phyloP scores from a whole-genome alignment of 2,797 vertebrate species.

The Pipistrellus pipistrellus region DNA sequence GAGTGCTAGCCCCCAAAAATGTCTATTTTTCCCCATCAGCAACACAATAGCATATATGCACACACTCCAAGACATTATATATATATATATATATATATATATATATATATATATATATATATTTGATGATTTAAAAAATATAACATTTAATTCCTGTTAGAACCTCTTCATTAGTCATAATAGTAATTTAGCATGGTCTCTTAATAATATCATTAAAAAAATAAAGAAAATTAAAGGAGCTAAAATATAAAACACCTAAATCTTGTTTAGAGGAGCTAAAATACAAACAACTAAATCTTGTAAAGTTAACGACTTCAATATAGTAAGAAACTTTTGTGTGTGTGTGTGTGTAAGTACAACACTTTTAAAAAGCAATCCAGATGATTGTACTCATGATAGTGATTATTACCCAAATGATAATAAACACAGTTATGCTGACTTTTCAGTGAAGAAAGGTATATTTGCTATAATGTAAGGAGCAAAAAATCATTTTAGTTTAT shows the following conservation, averaged over 20 bases:
- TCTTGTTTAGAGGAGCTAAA: not conserved
- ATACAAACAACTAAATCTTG: conserved; percentile 91
- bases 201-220: conserved; percentile 83
- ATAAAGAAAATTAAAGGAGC: conserved; percentile 91
- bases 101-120: too few relatives aligned
- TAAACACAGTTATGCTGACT: conserved; percentile 90
- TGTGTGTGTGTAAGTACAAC: not conserved
- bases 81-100: too few relatives aligned
- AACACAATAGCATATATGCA: not conserved
- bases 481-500: not conserved
- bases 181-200: conserved; percentile 85
- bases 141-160: not conserved
- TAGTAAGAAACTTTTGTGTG: conserved; percentile 76
- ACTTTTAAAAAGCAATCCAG: conserved; percentile 91
- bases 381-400: conserved; percentile 92
- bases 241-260: conserved; percentile 81
- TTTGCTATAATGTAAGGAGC: conserved; percentile 82
- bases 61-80: not conserved
- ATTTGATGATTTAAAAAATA: not conserved
- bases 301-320: conserved; percentile 94
- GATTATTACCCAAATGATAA: conserved; percentile 92
- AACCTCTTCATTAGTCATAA: not conserved
- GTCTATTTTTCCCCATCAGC: too few relatives aligned
- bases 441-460: conserved; percentile 85
- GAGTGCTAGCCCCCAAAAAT: too few relatives aligned